Base-by-base conservation (phyloP, 2,888 invertebrate genomes). In the Pandemis cinnamomeana region DNA sequence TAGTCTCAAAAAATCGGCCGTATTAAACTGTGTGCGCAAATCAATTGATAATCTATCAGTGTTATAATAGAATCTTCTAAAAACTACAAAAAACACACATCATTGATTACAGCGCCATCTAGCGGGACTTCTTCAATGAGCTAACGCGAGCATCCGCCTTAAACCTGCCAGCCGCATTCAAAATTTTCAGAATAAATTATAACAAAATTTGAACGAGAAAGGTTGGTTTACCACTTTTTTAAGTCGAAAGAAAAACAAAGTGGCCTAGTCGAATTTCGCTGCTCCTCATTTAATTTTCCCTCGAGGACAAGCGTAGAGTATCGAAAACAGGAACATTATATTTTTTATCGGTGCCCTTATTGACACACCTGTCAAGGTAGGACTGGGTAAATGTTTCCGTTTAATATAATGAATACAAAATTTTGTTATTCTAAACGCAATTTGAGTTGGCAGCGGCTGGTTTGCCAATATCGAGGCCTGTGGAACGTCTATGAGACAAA, bases 381-480 rank as follows among this genome's bases (percentile, higher is more conserved):
- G 42, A 64, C 64, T 73, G 64, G 27, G 58, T 69, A 69, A 73
- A 74, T 61, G 60, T 70, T 70, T 69, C 67, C 61, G 11, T 46
- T 61, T 71, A 71, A 46, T 71, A 55, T 71, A 62, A 71, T 62
- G 41, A 71, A 61, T 71, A 61, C 66, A 67, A 74, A 20, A 74
- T 74, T 67, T 74, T 74, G 67, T 71, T 71, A 71, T 74, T 74
- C 71, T 66, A 61, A 71, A 70, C 74, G 70, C 55, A 67, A 62
- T 67, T 67, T 67, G 62, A 66, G 61, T 46, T 62, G 53, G 53
- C 67, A 48, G 20, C 61, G 61, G 55, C 63, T 67, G 71, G 36
- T 67, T 67, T 36, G 66, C 48, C 67, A 62, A 74, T 74, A 74
- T 74, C 41, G 41, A 55, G 63, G 64, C 70, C 60, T 66, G 53